phyloP scores from a whole-genome alignment of 2,797 vertebrate genomes.

The Amphiprion clarkii region DNA sequence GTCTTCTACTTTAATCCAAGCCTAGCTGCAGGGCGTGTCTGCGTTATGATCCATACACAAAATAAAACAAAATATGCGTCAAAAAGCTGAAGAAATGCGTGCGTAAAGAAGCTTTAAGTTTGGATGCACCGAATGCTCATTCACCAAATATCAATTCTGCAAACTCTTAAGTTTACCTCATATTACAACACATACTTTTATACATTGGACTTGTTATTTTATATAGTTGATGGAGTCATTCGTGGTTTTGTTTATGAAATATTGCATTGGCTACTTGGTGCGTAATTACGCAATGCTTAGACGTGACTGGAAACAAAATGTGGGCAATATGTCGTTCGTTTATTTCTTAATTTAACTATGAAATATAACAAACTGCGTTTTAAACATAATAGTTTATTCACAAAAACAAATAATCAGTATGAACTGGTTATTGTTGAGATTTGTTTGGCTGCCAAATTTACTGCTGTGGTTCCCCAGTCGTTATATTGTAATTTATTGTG shows the following conservation, averaged over 20 bases:
- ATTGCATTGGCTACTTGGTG: constrained; percentile 1
- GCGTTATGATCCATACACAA: constrained; percentile 45
- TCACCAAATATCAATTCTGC: background rate
- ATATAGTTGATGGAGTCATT: background rate
- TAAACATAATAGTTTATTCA: background rate
- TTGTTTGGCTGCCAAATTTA: background rate
- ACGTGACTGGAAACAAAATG: background rate
- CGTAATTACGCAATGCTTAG: constrained; percentile 57
- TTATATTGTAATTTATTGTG: background rate
- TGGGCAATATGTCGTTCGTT: background rate
- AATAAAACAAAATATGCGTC: constrained; percentile 53
- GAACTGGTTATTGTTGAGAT: background rate
- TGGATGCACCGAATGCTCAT: background rate
- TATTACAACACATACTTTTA: background rate
- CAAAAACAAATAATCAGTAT: background rate
- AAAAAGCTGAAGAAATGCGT: constrained; percentile 39
- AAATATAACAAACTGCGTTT: background rate
- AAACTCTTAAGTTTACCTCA: background rate
- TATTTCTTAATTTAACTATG: background rate
- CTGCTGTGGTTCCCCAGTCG: background rate
- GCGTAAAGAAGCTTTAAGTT: constrained; percentile 60
- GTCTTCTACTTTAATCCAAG: constrained; percentile 69
- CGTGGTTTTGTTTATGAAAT: background rate
- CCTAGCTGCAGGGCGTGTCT: constrained; percentile 70
- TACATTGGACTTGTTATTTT: background rate